Base-by-base conservation (phyloP, 1,140 invertebrate genomes). In the Caenorhabditis latens region DNA sequence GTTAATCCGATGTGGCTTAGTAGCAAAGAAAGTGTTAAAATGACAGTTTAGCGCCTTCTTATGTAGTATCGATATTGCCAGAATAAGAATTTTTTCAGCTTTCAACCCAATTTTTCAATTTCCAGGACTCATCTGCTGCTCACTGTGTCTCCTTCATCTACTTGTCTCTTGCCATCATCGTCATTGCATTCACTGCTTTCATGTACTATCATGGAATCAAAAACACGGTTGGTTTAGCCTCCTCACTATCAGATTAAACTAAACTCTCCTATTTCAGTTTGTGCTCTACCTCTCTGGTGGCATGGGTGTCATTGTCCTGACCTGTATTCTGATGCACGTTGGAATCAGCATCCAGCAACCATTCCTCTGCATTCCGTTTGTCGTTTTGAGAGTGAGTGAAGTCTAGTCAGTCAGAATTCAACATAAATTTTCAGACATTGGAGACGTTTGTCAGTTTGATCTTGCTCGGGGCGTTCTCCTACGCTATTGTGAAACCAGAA, bases 71-170 rank as follows among this genome's bases (percentile, higher is more conserved):
- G 50, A 53, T 53, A 13, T 53, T 13, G 50, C 50, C 5, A 53
- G 5, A 53, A 53, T 53, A 11, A 53, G 50, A 53, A 53, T 53
- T n/a, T n/a, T n/a, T n/a, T n/a, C n/a, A n/a, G 32, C 2, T 32
- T 32, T 32, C 2, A 32, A 32, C 32, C 32, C 0, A 63, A 46
- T 19, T 43, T 32, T 46, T n/a, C 8, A 14, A 32, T 19, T 43
- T 79, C 16, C n/a, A 48, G 46, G 71, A 71, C 5, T 50, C 71
- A 21, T 79, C 71, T n/a, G 21, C 43, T 24, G 46, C 71, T 13
- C 71, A 79, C n/a, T 79, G 71, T n/a, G 21, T 79, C 24, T 79
- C 71, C 8, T 79, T 50, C 11, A 79, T 50, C n/a, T 79, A 79
- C 21, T 79, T 19, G 11, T 19, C 71, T 4, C 71, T 79, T 79